Evolutionary conservation across 2,888 invertebrate species (phyloP).

Genomic region (Lepidochitona cinerea): DNA sequence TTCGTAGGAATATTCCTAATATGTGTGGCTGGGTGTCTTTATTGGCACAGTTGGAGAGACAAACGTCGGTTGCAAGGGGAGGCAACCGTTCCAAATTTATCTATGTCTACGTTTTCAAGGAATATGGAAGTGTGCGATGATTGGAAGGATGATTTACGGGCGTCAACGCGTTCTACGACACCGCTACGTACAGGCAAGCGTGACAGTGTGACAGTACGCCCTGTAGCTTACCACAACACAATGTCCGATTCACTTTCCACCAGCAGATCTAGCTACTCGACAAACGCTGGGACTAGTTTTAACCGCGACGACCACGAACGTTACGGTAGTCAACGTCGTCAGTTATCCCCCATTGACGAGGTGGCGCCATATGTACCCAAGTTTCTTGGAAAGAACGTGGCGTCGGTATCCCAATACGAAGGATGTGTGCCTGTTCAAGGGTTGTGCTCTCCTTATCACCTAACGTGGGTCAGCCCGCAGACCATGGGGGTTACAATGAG

Average conservation of each 20-base stretch:
- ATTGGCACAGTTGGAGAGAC: constrained; percentile 46
- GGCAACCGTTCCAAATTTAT: constrained; percentile 25
- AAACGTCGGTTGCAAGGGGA: constrained; percentile 24
- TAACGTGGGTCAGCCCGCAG: constrained; percentile 42
- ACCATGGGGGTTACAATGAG: constrained; percentile 14
- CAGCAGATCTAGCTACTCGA: constrained; percentile 8
- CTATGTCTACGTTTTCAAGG: constrained; percentile 14
- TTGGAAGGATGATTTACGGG: constrained; percentile 32
- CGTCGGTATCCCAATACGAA: constrained; percentile 1
- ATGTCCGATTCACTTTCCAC: constrained; percentile 36
- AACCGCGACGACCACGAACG: constrained; percentile 10
- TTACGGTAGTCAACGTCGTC: constrained; percentile 19
- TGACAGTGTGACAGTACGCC: constrained; percentile 39
- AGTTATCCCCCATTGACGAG: constrained; percentile 49
- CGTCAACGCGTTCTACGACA: constrained; percentile 46
- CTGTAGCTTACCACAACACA: constrained; percentile 24
- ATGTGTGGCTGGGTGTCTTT: constrained; percentile 41
- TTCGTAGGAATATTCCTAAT: constrained; percentile 43
- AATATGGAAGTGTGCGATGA: constrained; percentile 7
- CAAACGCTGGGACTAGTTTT: neutral
- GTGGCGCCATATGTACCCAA: constrained; percentile 27
- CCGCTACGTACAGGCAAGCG: constrained; percentile 31
- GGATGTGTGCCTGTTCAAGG: constrained; percentile 28
- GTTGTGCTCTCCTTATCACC: constrained; percentile 46
- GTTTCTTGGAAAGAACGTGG: neutral